Evolutionary conservation across 1,140 invertebrate genomes (phyloP).

Genomic region (Drosophila kikkawai): DNA sequence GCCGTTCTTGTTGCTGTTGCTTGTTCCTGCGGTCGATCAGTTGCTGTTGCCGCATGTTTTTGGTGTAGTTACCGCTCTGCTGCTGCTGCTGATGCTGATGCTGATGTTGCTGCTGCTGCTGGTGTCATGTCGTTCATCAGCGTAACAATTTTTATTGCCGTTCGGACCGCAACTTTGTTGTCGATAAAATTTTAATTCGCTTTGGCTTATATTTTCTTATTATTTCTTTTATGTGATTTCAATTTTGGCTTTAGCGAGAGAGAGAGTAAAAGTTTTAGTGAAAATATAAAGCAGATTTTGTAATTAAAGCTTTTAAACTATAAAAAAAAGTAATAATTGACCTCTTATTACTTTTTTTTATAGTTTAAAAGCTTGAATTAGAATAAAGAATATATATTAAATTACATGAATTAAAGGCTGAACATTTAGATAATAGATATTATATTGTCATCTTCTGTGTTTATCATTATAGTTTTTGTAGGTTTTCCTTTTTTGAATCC

Average conservation of each 20-base stretch:
- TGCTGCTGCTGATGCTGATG: slow-evolving; percentile 12
- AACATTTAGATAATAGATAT: too few species aligned
- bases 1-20: slow-evolving; percentile 38
- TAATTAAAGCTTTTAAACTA: neutral
- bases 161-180: slow-evolving; percentile 76
- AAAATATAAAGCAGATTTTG: neutral
- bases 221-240: slow-evolving; percentile 41
- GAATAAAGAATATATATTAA: neutral
- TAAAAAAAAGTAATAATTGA: neutral
- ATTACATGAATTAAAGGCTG: neutral
- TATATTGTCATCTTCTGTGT: too few species aligned
- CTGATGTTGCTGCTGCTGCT: slow-evolving; percentile 29
- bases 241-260: slow-evolving; percentile 33
- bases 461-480: neutral
- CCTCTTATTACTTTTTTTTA: too few species aligned
- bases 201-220: slow-evolving; percentile 59
- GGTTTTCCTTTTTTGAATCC: too few species aligned
- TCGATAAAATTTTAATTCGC: slow-evolving; percentile 81
- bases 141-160: slow-evolving; percentile 70
- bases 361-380: too few species aligned
- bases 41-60: slow-evolving; percentile 57
- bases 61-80: slow-evolving; percentile 33
- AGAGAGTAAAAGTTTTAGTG: slow-evolving; percentile 8
- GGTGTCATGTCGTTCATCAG: slow-evolving; percentile 73
- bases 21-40: slow-evolving; percentile 69